phyloP scores from a whole-genome alignment of 2,888 invertebrate species.

The Eutolmus rufibarbis region DNA sequence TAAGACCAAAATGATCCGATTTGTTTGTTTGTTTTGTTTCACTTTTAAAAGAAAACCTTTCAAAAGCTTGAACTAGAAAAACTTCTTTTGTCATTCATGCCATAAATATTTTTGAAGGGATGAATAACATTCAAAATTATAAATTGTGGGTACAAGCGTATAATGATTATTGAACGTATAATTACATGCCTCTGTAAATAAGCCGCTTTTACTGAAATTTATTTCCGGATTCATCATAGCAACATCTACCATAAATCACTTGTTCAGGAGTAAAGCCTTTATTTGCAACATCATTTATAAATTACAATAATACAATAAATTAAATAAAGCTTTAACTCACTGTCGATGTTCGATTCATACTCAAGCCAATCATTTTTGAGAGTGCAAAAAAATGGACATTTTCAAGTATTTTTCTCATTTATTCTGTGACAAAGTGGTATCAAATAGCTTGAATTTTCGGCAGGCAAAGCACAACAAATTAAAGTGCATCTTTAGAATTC shows the following conservation, averaged over 20 bases:
- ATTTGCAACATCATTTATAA: neutral
- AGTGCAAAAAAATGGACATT: neutral
- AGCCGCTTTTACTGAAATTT: neutral
- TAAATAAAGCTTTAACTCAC: neutral
- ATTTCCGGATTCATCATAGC: neutral
- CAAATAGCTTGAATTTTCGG: neutral
- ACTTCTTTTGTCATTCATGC: no score
- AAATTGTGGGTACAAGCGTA: no score
- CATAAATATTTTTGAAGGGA: no score
- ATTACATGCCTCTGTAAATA: no score
- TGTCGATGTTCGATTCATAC: neutral
- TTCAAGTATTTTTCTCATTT: neutral
- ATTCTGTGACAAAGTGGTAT: neutral
- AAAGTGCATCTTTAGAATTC: neutral
- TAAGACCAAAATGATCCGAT: no score
- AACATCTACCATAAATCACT: neutral
- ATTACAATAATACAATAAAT: neutral
- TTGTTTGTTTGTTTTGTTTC: no score
- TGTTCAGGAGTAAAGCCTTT: neutral
- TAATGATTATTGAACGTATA: no score
- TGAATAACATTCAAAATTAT: no score
- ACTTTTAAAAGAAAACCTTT: no score
- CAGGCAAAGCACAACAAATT: neutral
- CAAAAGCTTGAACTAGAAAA: no score
- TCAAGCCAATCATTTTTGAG: neutral